Evolutionary conservation across 1,140 invertebrate species (phyloP).

Genomic region (Drosophila lini): DNA sequence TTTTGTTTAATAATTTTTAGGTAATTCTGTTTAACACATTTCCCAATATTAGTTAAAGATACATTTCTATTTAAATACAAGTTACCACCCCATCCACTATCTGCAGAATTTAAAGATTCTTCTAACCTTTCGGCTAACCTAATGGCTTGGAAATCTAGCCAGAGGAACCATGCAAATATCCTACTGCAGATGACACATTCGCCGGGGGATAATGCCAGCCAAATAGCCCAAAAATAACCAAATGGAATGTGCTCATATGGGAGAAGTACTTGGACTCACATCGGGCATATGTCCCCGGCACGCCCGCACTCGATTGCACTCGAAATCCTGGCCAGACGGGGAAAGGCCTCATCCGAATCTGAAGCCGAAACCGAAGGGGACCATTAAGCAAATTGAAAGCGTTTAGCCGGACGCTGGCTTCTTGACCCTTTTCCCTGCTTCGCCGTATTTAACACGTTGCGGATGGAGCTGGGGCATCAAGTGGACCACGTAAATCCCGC

Average conservation of each 20-base stretch:
- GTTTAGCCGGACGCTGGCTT: constrained; percentile 73
- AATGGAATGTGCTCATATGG: constrained; percentile 4
- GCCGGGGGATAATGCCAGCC: constrained; percentile 50
- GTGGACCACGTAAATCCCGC: constrained; percentile 75
- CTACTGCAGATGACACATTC: constrained; percentile 70
- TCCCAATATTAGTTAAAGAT: background rate
- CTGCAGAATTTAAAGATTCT: background rate
- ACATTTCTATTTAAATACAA: background rate
- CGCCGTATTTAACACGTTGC: constrained; percentile 73
- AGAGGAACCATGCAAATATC: constrained; percentile 57
- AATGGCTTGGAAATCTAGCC: constrained; percentile 36
- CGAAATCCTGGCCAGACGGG: constrained; percentile 16
- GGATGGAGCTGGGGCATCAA: constrained; percentile 59
- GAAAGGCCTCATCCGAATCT: constrained; percentile 28
- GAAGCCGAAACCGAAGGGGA: constrained; percentile 44
- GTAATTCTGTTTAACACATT: no score
- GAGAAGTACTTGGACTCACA: constrained; percentile 9
- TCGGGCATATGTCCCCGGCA: constrained; percentile 64
- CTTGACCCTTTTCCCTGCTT: constrained; percentile 59
- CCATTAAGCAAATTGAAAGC: constrained; percentile 82
- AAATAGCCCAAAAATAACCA: constrained; percentile 40
- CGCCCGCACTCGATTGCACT: constrained; percentile 65
- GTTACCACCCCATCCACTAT: background rate
- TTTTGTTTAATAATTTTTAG: background rate
- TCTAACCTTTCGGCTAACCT: background rate